phyloP scores from a whole-genome alignment of 2,888 invertebrate species.

The Corbicula japonica region DNA sequence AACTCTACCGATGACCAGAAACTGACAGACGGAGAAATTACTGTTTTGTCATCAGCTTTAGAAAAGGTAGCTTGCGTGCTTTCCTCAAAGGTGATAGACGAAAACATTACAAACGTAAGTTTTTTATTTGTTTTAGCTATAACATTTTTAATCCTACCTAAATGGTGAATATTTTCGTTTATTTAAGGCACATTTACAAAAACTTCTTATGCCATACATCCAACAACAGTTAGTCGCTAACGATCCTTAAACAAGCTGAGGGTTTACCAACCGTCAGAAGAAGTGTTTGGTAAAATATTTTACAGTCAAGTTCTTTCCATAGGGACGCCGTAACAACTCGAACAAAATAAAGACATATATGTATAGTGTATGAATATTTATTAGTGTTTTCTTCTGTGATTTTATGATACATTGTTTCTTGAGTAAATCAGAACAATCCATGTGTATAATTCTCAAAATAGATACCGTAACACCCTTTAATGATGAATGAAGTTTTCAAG shows the following conservation, averaged over 20 bases:
- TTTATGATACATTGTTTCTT: neutral
- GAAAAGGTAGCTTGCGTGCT: neutral
- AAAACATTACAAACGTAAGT: conserved; percentile 18
- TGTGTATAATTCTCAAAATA: neutral
- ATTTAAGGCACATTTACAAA: neutral
- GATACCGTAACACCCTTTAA: neutral
- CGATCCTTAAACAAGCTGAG: neutral
- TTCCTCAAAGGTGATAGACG: neutral
- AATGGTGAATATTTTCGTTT: neutral
- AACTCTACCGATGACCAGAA: neutral
- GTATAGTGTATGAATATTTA: no score
- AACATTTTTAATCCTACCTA: neutral
- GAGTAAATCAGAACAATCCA: neutral
- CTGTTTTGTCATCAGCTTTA: neutral
- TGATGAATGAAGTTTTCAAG: neutral
- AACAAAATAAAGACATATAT: no score
- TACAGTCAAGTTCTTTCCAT: no score
- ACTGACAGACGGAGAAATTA: conserved; percentile 18
- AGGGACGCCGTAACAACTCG: no score
- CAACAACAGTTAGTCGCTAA: neutral
- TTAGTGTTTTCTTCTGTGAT: neutral
- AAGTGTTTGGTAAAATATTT: neutral
- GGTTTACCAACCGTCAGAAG: neutral
- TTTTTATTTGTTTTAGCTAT: neutral
- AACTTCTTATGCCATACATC: neutral